Percentiles rank a stretch among this genome's conserved stretches.
These are phyloP conservation scores for Tricholaema leucomelas DNA, from an alignment of 2,113 vertebrate species.

Conservation along the genomic window DNA sequence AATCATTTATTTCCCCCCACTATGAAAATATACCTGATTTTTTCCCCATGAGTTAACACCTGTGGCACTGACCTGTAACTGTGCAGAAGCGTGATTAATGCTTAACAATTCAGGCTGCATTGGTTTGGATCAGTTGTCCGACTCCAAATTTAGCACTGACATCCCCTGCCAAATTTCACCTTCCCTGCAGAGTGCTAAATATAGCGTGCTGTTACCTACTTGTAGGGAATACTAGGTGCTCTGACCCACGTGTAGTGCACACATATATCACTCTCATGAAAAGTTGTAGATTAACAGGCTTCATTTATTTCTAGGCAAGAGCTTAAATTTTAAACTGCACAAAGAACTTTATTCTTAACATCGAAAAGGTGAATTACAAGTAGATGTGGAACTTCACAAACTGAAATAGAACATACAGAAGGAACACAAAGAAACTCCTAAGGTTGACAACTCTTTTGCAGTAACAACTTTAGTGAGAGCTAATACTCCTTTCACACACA, in stretches of 20 bases:
- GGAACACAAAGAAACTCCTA: neutral
- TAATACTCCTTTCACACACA: neutral
- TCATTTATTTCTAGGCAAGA: neutral
- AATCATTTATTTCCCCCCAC: neutral
- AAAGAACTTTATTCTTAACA: neutral
- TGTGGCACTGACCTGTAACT: neutral
- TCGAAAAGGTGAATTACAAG: neutral
- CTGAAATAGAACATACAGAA: neutral
- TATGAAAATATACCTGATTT: neutral
- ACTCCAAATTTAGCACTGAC: neutral
- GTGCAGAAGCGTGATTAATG: neutral
- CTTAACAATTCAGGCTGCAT: neutral
- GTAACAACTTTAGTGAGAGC: neutral
- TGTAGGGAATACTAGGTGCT: neutral
- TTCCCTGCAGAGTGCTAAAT: neutral
- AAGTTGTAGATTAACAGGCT: neutral
- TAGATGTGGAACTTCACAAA: neutral
- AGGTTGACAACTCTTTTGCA: neutral
- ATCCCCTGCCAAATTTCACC: neutral
- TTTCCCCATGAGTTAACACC: neutral
- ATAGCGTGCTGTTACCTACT: neutral
- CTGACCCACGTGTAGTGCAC: neutral
- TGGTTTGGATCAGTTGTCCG: neutral
- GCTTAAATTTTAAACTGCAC: neutral
- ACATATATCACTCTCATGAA: neutral